phyloP scores from a whole-genome alignment of 2,113 vertebrate genomes.

The Takifugu bimaculatus region DNA sequence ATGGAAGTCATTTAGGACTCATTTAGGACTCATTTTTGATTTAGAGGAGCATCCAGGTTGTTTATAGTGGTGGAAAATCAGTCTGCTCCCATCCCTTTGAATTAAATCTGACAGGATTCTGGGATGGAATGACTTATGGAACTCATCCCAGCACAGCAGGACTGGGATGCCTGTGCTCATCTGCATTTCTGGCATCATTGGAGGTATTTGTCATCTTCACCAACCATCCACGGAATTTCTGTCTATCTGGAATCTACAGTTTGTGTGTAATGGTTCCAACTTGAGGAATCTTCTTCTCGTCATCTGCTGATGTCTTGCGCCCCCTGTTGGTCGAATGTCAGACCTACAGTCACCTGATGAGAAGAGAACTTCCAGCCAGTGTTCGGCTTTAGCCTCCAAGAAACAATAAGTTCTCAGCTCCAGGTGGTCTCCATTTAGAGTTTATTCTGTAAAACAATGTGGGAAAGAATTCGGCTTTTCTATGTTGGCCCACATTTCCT shows the following conservation, averaged over 20 bases:
- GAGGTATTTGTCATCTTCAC: background rate
- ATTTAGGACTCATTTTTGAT: constrained; percentile 29
- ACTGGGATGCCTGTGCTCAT: constrained; percentile 1
- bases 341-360: background rate
- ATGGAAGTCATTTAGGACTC: constrained; percentile 19
- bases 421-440: constrained; percentile 13
- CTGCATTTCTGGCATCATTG: background rate
- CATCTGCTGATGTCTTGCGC: constrained; percentile 6
- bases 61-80: constrained; percentile 18
- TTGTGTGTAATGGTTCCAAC: background rate
- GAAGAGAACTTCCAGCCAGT: constrained; percentile 12
- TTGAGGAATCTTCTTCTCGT: background rate
- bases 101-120: constrained; percentile 34
- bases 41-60: constrained; percentile 38
- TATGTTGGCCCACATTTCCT: constrained; percentile 11
- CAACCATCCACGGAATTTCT: background rate
- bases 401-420: constrained; percentile 13
- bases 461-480: constrained; percentile 10
- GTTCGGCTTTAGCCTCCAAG: constrained; percentile 17
- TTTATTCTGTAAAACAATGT: constrained; percentile 18
- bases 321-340: constrained; percentile 23
- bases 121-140: constrained; percentile 16
- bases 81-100: constrained; percentile 29
- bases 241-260: background rate
- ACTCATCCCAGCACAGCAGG: constrained; percentile 9